Percentiles rank a stretch among this genome's conserved stretches.
Evolutionary conservation across 2,888 invertebrate species (phyloP).

Genomic region (Salticus scenicus): DNA sequence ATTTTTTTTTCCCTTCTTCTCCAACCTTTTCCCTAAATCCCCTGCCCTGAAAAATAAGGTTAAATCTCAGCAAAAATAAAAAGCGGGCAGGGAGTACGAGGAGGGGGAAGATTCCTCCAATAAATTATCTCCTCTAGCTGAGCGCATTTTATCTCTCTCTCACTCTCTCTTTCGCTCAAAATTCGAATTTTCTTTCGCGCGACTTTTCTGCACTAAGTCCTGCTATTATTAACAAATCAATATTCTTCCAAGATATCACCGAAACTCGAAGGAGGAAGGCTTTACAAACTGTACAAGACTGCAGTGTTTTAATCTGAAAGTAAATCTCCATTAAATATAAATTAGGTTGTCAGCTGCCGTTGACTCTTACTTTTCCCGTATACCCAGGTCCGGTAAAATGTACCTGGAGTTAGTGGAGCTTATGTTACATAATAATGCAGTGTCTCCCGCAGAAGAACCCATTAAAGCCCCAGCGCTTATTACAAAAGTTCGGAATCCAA

Average conservation of each 20-base stretch:
- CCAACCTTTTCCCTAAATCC: slow-evolving; percentile 21
- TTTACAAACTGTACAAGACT: slow-evolving; percentile 31
- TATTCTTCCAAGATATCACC: slow-evolving; percentile 37
- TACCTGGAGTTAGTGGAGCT: slow-evolving; percentile 37
- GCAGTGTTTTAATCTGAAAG: slow-evolving; percentile 66
- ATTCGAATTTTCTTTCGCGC: slow-evolving; percentile 63
- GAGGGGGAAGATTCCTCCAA: slow-evolving; percentile 32
- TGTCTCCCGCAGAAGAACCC: slow-evolving; percentile 19
- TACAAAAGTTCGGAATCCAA: slow-evolving; percentile 35
- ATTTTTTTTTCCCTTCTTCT: slow-evolving; percentile 27
- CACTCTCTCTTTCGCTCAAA: slow-evolving; percentile 55
- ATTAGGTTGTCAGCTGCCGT: slow-evolving; percentile 67
- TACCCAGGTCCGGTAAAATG: slow-evolving; percentile 14
- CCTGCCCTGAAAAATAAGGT: slow-evolving; percentile 63
- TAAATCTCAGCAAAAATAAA: slow-evolving; percentile 44
- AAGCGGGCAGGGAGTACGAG: background rate
- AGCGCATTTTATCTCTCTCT: slow-evolving; percentile 52
- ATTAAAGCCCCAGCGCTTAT: slow-evolving; percentile 5
- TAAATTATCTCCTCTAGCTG: slow-evolving; percentile 55
- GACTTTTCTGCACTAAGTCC: slow-evolving; percentile 47
- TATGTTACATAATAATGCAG: slow-evolving; percentile 34
- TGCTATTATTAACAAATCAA: slow-evolving; percentile 69
- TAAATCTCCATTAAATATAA: slow-evolving; percentile 70
- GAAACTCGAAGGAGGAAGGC: slow-evolving; percentile 10
- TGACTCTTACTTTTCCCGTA: slow-evolving; percentile 41